phyloP scores from a whole-genome alignment of 2,888 invertebrate species.

The Chrysotoxum bicinctum region DNA sequence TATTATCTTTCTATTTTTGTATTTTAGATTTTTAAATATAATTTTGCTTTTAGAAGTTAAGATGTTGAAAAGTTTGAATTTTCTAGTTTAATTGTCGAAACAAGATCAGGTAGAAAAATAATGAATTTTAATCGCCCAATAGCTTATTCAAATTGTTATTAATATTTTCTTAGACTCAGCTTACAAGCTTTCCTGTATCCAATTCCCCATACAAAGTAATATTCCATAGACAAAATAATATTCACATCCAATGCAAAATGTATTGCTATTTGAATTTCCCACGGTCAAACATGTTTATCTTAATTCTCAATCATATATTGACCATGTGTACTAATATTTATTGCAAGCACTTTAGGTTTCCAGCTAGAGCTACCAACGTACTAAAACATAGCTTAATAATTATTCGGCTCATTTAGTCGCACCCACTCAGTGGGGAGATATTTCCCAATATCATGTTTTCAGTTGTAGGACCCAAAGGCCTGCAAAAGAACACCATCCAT shows the following conservation, averaged over 20 bases:
- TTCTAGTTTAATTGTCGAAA: too few relatives aligned
- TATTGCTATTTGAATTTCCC: constrained; percentile 34
- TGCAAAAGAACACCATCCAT: neutral
- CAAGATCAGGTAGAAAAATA: too few relatives aligned
- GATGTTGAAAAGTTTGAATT: too few relatives aligned
- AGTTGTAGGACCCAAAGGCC: constrained; percentile 5
- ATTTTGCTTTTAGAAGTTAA: too few relatives aligned
- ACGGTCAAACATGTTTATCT: constrained; percentile 44
- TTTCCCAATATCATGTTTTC: constrained; percentile 32
- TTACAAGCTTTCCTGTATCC: neutral
- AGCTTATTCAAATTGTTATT: too few relatives aligned
- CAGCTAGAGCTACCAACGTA: constrained; percentile 42
- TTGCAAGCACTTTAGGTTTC: constrained; percentile 22
- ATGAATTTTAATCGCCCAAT: too few relatives aligned
- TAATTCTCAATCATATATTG: neutral
- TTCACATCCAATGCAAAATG: neutral
- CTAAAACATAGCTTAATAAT: constrained; percentile 30
- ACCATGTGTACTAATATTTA: constrained; percentile 34
- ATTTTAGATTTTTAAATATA: too few relatives aligned
- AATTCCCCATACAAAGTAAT: neutral
- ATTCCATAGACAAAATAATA: neutral
- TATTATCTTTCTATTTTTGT: too few relatives aligned
- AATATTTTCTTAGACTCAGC: neutral
- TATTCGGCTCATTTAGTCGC: constrained; percentile 54
- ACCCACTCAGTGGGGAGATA: constrained; percentile 52